Base-by-base conservation (phyloP, 2,888 invertebrate genomes). In the Euclidia mi region DNA sequence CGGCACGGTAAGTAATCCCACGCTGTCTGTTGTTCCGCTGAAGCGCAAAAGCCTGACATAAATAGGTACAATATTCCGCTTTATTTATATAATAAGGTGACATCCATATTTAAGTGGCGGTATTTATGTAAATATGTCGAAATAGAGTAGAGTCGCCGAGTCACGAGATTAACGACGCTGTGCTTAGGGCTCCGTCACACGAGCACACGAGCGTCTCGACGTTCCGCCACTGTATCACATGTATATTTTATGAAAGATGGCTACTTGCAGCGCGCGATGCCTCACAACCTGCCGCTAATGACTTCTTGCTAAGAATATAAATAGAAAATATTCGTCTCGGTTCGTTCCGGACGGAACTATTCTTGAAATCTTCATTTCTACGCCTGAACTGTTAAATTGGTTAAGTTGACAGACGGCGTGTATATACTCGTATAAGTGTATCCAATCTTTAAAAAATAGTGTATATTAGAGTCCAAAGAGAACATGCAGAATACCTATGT, bases 101-200 rank as follows among this genome's bases (percentile, higher is more conserved):
- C 76, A 72, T 71, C 70, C 56, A 71, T 73, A 76, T 77, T 77
- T 80, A 78, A 81, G 81, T 79, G 78, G 72, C 81, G 78, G 73
- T 81, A 79, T 84, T 83, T 84, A 83, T 80, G 84, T 84, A 81
- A 82, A 84, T 83, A 82, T 78, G 79, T 78, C 80, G 76, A 75
- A 80, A 76, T 81, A 79, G 73, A 80, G 72, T 81, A 77, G 62
- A 66, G 48, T 61, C 65, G 74, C 78, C 74, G 67, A 80, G 79
- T 84, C 81, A 79, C 43, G 59, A 83, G 83, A 87, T 87, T 85
- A 86, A 87, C 81, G 84, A 84, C 75, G 78, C 73, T 64, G 71
- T 59, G 72, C 71, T 66, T 60, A 51, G 71, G 71, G 76, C 80
- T 76, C 76, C 78, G 59, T 56, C 25, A 12, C 17, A 18, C 42